Percentiles rank a stretch among this genome's conserved stretches.
phyloP scores from a whole-genome alignment of 2,113 vertebrate genomes.

The Amblyornis subalaris region DNA sequence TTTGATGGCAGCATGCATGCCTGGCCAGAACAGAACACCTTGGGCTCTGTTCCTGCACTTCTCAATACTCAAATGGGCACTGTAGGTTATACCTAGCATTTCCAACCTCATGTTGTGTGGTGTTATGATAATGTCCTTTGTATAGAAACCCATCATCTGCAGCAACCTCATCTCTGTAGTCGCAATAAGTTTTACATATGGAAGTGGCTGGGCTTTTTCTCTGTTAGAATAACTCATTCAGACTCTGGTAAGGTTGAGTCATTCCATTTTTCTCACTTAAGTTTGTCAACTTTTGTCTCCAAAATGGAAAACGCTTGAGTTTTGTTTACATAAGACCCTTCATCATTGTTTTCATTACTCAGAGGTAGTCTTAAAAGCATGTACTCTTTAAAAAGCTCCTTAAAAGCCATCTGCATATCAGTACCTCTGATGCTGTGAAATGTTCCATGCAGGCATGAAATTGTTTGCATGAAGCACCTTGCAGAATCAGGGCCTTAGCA shows the following conservation, averaged over 20 bases:
- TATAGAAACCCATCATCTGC: conserved; percentile 65
- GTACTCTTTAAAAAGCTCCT: conserved; percentile 16
- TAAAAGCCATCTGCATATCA: conserved; percentile 23
- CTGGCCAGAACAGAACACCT: conserved; percentile 70
- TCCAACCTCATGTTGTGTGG: conserved; percentile 69
- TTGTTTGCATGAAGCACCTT: conserved; percentile 54
- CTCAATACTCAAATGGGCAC: conserved; percentile 70
- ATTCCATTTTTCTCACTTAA: conserved; percentile 60
- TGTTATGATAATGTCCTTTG: conserved; percentile 68
- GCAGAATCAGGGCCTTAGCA: conserved; percentile 51
- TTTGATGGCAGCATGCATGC: conserved; percentile 70
- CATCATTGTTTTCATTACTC: conserved; percentile 15
- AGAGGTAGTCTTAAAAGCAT: conserved; percentile 41
- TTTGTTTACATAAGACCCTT: conserved; percentile 45
- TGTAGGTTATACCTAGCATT: conserved; percentile 70
- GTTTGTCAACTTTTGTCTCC: conserved; percentile 50
- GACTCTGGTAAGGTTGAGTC: conserved; percentile 48
- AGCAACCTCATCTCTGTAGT: conserved; percentile 65
- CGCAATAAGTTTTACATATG: conserved; percentile 56
- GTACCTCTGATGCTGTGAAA: conserved; percentile 47
- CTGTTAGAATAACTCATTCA: conserved; percentile 55
- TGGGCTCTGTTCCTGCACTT: conserved; percentile 70
- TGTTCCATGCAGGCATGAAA: conserved; percentile 43
- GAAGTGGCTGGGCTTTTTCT: conserved; percentile 56
- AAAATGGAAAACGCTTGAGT: conserved; percentile 39